Conservation (phyloP, 2,113 vertebrate genomes). For the Acinonyx jubatus region DNA sequence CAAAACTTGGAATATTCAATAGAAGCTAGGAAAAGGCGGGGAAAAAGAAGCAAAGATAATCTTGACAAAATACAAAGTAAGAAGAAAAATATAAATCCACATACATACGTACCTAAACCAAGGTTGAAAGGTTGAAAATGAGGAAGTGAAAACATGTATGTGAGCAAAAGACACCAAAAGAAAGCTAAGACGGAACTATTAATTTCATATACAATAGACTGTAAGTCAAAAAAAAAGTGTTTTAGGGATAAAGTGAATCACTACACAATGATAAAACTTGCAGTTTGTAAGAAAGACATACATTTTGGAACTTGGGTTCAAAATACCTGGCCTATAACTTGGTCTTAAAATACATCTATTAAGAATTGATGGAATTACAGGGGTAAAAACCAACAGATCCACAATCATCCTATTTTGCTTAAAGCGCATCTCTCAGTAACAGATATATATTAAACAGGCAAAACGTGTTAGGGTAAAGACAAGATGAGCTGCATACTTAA, state of each 20-base stretch:
- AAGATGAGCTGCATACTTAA: neutral
- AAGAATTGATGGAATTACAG: neutral
- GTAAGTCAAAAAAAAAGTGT: neutral
- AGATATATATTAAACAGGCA: neutral
- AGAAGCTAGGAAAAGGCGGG: neutral
- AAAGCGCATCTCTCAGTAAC: neutral
- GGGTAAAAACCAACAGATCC: neutral
- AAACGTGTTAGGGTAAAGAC: neutral
- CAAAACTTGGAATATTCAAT: neutral
- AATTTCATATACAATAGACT: neutral
- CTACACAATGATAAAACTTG: neutral
- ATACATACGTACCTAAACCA: neutral
- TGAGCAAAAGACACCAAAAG: neutral
- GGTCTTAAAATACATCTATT: neutral
- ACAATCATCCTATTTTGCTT: neutral
- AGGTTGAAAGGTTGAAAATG: neutral
- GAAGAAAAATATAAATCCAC: neutral
- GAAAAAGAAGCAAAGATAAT: neutral
- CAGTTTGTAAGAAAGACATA: neutral
- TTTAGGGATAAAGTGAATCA: neutral
- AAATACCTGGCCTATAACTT: neutral
- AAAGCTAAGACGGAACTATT: neutral
- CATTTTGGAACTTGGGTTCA: neutral
- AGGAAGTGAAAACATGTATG: neutral
- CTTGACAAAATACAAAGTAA: neutral